Evolutionary conservation across 2,797 vertebrate species (phyloP), one percentile per base, ranked within the genome.

Genomic region (Pseudomugil gertrudae): DNA sequence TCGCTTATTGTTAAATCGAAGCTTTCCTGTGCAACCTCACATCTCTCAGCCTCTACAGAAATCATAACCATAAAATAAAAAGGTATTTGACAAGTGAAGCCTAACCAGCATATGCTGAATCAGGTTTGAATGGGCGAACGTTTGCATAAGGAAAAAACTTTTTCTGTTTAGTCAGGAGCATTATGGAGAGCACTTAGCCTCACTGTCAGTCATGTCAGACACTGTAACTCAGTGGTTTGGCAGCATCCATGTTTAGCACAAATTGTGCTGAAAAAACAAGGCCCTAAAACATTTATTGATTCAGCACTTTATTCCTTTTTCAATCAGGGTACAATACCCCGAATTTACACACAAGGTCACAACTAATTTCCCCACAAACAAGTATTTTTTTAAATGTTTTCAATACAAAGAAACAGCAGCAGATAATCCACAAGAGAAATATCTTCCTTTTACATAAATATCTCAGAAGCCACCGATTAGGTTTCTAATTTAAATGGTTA

Each of bases 181-280:
- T 47, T n/a, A 59, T 23, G 0, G 13, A 52, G 35, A 45, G 9
- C 9, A 33, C 32, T 45, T 6, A n/a, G 57, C 45, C 26, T 19
- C 13, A 33, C 33, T 47, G 43, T 47, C 43, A 29, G 68, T n/a
- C 52, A 57, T 14, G 43, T 47, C 9, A 47, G 43, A 57, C 27
- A 63, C n/a, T 33, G n/a, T 32, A 32, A 47, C 14, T 14, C n/a
- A 26, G 32, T 9, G 29, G 43, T 53, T 48, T 61, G 57, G 24
- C 56, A 57, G 32, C 52, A 23, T 62, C 27, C 0, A 23, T 48
- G 54, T 29, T 63, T 63, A 35, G 17, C 43, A 21, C 33, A 23
- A 1, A 35, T 19, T 21, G 21, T 38, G 19, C 17, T 0, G 9
- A 9, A 43, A n/a, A 27, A 51, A 17, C 10, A 51, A 57, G 27